Conservation (phyloP, 2,797 vertebrate species). For the Scolopax rusticola region DNA sequence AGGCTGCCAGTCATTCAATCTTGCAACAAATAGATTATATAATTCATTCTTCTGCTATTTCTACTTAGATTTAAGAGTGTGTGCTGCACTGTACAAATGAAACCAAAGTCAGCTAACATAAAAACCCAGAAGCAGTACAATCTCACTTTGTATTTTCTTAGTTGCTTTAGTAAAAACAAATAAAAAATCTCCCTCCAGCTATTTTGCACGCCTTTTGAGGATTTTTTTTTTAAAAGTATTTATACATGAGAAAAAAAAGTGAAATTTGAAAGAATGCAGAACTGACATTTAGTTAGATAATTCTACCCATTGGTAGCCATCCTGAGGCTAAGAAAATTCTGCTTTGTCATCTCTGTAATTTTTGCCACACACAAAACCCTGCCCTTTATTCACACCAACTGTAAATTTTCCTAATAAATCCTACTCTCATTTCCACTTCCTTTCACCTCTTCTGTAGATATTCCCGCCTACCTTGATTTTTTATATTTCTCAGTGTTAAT, state of each 20-base stretch:
- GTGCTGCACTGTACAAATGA: neutral
- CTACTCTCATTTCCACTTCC: neutral
- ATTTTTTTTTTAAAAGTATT: neutral
- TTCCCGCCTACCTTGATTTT: rapidly evolving
- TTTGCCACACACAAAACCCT: neutral
- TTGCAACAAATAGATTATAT: neutral
- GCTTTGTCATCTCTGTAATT: neutral
- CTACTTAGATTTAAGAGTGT: neutral
- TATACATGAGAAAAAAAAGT: neutral
- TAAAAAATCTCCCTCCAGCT: rapidly evolving
- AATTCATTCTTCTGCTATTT: neutral
- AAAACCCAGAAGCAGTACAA: neutral
- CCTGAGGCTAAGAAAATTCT: neutral
- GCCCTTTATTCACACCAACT: neutral
- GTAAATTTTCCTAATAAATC: neutral
- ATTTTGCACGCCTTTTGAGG: neutral
- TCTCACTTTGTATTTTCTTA: neutral
- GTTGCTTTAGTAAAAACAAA: neutral
- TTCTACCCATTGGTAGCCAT: rapidly evolving
- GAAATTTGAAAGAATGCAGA: neutral
- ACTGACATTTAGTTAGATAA: neutral
- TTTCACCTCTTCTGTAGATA: neutral
- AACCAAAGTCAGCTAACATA: neutral
- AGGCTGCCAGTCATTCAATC: neutral
- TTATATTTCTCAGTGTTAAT: neutral